These are phyloP conservation scores for Hoplias malabaricus DNA, from an alignment of 2,113 vertebrate species.

Conservation along the genomic window DNA sequence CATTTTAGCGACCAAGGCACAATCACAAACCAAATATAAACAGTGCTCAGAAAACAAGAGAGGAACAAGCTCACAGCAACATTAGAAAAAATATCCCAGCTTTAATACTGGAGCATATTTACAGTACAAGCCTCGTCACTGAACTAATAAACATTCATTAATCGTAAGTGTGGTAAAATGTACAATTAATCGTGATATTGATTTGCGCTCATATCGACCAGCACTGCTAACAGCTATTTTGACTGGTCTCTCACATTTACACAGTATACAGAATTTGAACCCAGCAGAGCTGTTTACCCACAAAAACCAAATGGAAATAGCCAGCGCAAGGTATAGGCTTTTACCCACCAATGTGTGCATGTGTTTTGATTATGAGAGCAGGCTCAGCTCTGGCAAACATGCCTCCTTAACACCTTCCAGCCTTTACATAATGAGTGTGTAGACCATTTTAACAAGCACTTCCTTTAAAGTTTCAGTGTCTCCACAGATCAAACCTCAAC, in stretches of 20 bases:
- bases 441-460: slow-evolving; percentile 17
- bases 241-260: not conserved
- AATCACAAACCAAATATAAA: no score
- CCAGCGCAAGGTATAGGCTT: not conserved
- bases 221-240: no score
- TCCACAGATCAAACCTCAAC: not conserved
- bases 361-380: slow-evolving; percentile 15
- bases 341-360: slow-evolving; percentile 3
- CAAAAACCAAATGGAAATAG: not conserved
- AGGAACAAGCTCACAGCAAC: no score
- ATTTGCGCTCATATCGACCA: no score
- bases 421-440: slow-evolving; percentile 7
- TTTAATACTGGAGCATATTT: no score
- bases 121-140: no score
- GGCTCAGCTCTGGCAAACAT: slow-evolving; percentile 40
- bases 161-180: no score
- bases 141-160: no score
- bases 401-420: slow-evolving; percentile 60
- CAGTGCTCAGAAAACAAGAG: no score
- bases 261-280: not conserved
- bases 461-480: not conserved
- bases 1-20: no score
- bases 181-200: no score
- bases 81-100: no score
- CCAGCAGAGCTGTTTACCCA: not conserved